A percentile compares a stretch with the other conserved stretches of the same genome.
Conservation (phyloP, 2,888 invertebrate genomes). For the Neelides folsomi region DNA sequence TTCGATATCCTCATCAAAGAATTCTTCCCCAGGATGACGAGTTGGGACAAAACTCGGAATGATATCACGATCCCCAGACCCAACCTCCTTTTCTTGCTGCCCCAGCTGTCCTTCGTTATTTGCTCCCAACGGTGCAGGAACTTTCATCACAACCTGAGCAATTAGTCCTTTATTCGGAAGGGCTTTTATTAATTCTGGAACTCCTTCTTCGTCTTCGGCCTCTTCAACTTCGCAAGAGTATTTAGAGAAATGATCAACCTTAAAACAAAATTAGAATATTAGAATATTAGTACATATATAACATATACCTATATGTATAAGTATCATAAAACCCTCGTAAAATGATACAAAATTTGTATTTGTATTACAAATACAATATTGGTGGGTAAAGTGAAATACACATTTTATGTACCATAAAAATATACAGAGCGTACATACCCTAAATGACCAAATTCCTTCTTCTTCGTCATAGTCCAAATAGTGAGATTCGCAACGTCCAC, state of each 20-base stretch:
- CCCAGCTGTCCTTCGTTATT: neutral
- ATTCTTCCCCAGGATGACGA: neutral
- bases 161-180: constrained; percentile 36
- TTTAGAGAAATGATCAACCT: constrained; percentile 88
- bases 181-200: constrained; percentile 29
- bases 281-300: too few relatives aligned
- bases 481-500: constrained; percentile 17
- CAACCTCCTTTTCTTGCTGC: neutral
- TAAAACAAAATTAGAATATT: neutral
- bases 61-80: neutral
- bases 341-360: too few relatives aligned
- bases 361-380: too few relatives aligned
- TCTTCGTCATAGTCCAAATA: constrained; percentile 23
- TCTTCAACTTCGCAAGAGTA: constrained; percentile 82
- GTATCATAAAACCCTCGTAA: too few relatives aligned
- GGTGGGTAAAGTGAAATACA: too few relatives aligned
- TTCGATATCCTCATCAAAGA: neutral
- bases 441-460: constrained; percentile 25
- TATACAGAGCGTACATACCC: too few relatives aligned
- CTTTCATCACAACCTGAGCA: constrained; percentile 7
- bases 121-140: constrained; percentile 6
- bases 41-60: too few relatives aligned
- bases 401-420: too few relatives aligned
- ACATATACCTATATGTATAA: too few relatives aligned
- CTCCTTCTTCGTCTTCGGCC: constrained; percentile 47